phyloP scores from a whole-genome alignment of 2,113 vertebrate species.

The Capreolus pygargus region DNA sequence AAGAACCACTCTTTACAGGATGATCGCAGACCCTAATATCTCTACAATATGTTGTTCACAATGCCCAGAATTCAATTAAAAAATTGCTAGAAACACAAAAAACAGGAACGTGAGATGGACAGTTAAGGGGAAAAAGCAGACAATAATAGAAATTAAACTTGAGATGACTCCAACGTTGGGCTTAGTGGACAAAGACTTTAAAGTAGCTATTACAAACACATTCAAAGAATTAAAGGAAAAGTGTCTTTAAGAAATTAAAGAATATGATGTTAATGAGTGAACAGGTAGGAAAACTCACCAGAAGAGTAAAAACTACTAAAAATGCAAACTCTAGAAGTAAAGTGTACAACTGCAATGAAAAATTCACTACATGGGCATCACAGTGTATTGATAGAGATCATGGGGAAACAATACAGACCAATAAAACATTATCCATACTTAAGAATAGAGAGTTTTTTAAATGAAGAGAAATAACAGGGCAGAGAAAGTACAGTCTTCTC shows the following conservation, averaged over 20 bases:
- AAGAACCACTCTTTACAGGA: not conserved
- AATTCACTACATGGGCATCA: too few species aligned
- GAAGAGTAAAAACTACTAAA: not conserved
- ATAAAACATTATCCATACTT: not conserved
- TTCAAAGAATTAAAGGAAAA: not conserved
- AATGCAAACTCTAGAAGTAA: not conserved
- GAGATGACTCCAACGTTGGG: not conserved
- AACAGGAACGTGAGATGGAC: fast-evolving
- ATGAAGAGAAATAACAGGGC: not conserved
- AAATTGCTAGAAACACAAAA: not conserved
- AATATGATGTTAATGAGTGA: not conserved
- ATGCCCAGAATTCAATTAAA: not conserved
- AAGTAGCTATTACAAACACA: not conserved
- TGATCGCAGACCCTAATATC: fast-evolving
- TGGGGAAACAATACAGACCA: too few species aligned
- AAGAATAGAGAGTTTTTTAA: not conserved
- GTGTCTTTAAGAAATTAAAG: not conserved
- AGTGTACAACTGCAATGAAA: not conserved
- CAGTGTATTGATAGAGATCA: not conserved
- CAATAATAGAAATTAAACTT: not conserved
- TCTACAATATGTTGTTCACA: not conserved
- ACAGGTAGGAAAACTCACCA: not conserved
- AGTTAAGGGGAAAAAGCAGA: not conserved
- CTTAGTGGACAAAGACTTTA: not conserved
- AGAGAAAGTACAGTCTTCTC: not conserved